Evolutionary conservation across 2,888 invertebrate species (phyloP), one percentile per base, ranked within the genome.

Genomic region (Oxycera nigricornis): DNA sequence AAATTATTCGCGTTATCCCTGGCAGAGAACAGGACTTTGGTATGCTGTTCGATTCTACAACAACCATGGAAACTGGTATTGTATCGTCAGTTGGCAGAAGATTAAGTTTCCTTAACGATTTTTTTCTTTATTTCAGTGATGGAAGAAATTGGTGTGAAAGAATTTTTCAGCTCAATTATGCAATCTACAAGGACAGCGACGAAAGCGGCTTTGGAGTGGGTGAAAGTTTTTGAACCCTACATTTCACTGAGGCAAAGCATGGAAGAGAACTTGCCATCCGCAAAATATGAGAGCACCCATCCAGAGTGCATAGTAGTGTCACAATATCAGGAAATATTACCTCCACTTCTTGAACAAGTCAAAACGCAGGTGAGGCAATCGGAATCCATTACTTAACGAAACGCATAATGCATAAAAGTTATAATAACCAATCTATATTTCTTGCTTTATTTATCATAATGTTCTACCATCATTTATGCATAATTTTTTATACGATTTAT

Each of bases 171-270:
- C 75, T 87, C 88, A 74, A 86, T 90, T 72, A 80, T 86, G 46
- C 82, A 85, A 74, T 83, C 86, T 75, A 79, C 86, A 46, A 86
- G 86, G 78, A 74, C 74, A 20, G 82, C 81, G 2, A 81, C 84
- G 70, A 81, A 82, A 2, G 80, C 82, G 77, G 85, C 86, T 0
- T 52, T 80, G n/a, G 82, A 83, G 17, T 87, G 83, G 77, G 78
- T 82, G 7, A 81, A 83, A 76, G 81, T 86, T 80, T 92, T 90
- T 80, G 89, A 91, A 67, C 87, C 89, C 78, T 93, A 92, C 82
- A n/a, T n/a, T n/a, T n/a, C n/a, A n/a, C n/a, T n/a, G n/a, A n/a
- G n/a, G n/a, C n/a, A n/a, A n/a, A n/a, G n/a, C n/a, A n/a, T n/a
- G n/a, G n/a, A n/a, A n/a, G n/a, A n/a, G n/a, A n/a, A n/a, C n/a